These are phyloP conservation scores for Carcinoscorpius rotundicauda DNA, from an alignment of 1,140 invertebrate genomes.

Conservation along the genomic window DNA sequence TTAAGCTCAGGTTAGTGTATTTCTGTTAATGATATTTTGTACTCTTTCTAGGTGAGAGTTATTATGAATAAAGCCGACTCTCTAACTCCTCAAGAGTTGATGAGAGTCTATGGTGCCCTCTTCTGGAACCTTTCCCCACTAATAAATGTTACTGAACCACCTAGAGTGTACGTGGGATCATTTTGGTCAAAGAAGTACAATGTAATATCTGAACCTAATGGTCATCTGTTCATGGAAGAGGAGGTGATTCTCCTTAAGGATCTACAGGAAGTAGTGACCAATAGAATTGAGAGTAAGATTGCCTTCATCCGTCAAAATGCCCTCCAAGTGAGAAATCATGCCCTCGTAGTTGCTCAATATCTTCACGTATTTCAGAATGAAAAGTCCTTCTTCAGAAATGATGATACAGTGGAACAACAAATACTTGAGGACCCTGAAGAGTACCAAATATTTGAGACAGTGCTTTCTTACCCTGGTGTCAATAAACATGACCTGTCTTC, in stretches of 20 bases:
- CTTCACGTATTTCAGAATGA: constrained; percentile 85
- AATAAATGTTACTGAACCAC: constrained; percentile 85
- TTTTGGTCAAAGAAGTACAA: constrained; percentile 63
- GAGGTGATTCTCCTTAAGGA: constrained; percentile 63
- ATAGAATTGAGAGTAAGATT: constrained; percentile 83
- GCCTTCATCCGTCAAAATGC: constrained; percentile 83
- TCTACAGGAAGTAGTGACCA: constrained; percentile 65
- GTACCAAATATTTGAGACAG: constrained; percentile 75
- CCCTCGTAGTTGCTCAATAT: constrained; percentile 91
- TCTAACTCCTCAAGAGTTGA: constrained; percentile 95
- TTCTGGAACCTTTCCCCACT: constrained; percentile 97
- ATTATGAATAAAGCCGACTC: constrained; percentile 98
- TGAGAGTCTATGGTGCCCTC: constrained; percentile 94
- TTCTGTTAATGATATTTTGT: too few species aligned
- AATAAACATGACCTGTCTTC: constrained; percentile 83
- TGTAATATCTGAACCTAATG: constrained; percentile 5
- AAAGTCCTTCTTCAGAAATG: constrained; percentile 81
- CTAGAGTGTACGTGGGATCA: constrained; percentile 65
- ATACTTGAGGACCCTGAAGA: constrained; percentile 85
- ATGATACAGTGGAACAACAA: constrained; percentile 47
- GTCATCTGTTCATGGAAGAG: constrained; percentile 47
- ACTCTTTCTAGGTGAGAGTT: constrained; percentile 55
- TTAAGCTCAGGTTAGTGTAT: too few species aligned
- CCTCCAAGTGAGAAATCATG: constrained; percentile 85
- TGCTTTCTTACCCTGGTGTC: constrained; percentile 79